Conservation (phyloP, 2,797 vertebrate species). For the Neopelma chrysocephalum region DNA sequence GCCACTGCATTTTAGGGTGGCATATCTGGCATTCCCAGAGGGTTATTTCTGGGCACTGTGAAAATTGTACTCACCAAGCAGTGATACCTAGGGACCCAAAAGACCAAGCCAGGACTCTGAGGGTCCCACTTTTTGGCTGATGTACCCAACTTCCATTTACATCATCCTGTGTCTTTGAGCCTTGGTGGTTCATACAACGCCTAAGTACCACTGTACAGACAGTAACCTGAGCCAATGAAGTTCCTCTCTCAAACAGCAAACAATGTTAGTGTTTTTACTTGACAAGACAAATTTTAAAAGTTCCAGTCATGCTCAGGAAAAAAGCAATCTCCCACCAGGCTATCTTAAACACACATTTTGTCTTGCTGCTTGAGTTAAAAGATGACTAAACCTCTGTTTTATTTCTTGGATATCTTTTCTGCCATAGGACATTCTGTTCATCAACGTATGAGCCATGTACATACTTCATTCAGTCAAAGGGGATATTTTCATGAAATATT, state of each 20-base stretch:
- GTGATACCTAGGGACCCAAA: neutral
- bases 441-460: neutral
- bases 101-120: neutral
- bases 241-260: neutral
- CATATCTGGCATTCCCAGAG: neutral
- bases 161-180: neutral
- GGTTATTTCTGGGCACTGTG: neutral
- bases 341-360: neutral
- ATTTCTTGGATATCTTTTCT: neutral
- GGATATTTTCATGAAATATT: neutral
- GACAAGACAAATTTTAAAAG: neutral
- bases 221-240: neutral
- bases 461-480: neutral
- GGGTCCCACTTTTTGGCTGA: neutral
- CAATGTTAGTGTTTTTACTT: neutral
- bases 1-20: neutral
- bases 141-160: neutral
- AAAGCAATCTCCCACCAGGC: neutral
- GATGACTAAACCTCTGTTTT: neutral
- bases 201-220: neutral
- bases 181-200: rapidly evolving
- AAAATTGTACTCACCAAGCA: neutral
- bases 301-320: neutral
- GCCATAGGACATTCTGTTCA: neutral
- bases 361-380: neutral